Conservation (phyloP, 1,140 invertebrate genomes). For the Nilaparvata lugens region DNA sequence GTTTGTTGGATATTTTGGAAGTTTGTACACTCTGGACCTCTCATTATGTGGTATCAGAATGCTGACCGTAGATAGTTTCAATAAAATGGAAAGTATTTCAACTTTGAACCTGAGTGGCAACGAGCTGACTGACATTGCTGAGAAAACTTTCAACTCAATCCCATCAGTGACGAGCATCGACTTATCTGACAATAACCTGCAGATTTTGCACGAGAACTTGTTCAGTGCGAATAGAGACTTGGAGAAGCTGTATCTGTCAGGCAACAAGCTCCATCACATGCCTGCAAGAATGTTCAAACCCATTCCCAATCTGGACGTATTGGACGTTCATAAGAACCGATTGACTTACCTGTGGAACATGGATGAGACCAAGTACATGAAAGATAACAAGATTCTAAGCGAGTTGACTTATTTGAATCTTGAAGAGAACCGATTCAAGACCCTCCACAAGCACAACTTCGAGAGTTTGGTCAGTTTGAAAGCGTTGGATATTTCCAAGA, state of each 20-base stretch:
- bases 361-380: conserved; percentile 37
- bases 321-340: conserved; percentile 56
- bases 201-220: conserved; percentile 43
- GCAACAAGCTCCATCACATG: conserved; percentile 54
- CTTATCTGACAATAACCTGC: conserved; percentile 54
- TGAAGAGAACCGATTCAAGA: conserved; percentile 25
- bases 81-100: conserved; percentile 52
- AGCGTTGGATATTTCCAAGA: conserved; percentile 35
- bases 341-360: conserved; percentile 53
- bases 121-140: conserved; percentile 21
- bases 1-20: conserved; percentile 45
- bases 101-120: conserved; percentile 54
- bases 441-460: conserved; percentile 19
- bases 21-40: conserved; percentile 51
- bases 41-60: conserved; percentile 53
- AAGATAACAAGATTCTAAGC: conserved; percentile 40
- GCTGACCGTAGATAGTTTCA: conserved; percentile 48
- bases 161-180: conserved; percentile 52
- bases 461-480: conserved; percentile 20
- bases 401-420: conserved; percentile 26
- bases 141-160: conserved; percentile 38
- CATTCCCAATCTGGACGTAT: conserved; percentile 40
- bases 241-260: conserved; percentile 53
- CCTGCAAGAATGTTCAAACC: conserved; percentile 53
- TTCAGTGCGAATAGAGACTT: conserved; percentile 52